Conservation (phyloP, 2,888 invertebrate genomes). For the Cremastinae sp. region DNA sequence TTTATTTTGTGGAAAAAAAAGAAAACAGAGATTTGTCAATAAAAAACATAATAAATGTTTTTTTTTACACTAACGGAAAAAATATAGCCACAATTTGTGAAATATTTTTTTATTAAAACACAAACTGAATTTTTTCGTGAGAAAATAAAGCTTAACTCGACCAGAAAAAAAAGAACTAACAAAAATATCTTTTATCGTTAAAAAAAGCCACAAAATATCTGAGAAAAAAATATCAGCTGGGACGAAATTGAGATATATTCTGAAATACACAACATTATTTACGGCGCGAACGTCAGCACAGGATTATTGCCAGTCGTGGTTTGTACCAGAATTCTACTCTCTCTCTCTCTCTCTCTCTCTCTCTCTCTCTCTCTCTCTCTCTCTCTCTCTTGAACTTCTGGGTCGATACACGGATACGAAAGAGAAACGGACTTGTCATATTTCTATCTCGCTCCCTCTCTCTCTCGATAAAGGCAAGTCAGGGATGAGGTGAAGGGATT, state of each 20-base stretch:
- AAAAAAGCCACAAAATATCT: neutral
- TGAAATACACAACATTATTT: slow-evolving; percentile 53
- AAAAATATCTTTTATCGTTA: neutral
- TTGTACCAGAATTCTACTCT: slow-evolving; percentile 12
- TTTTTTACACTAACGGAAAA: no score
- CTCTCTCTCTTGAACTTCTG: slow-evolving; percentile 27
- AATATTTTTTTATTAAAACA: neutral
- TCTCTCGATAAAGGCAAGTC: slow-evolving; percentile 8
- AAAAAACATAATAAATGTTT: no score
- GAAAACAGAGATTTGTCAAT: no score
- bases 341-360: slow-evolving; percentile 33
- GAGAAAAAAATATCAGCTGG: slow-evolving; percentile 15
- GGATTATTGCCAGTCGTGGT: slow-evolving; percentile 46
- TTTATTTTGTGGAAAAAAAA: no score
- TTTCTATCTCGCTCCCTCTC: slow-evolving; percentile 8
- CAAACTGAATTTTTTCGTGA: neutral
- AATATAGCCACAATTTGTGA: no score
- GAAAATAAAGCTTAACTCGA: no score
- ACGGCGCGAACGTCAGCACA: slow-evolving; percentile 51
- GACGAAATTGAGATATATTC: slow-evolving; percentile 35
- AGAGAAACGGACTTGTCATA: slow-evolving; percentile 30
- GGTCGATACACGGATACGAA: slow-evolving; percentile 54
- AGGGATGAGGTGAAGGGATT: slow-evolving; percentile 32
- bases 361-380: slow-evolving; percentile 19
- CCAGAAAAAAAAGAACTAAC: no score